phyloP scores from a whole-genome alignment of 2,113 vertebrate species.

The Proteles cristata region DNA sequence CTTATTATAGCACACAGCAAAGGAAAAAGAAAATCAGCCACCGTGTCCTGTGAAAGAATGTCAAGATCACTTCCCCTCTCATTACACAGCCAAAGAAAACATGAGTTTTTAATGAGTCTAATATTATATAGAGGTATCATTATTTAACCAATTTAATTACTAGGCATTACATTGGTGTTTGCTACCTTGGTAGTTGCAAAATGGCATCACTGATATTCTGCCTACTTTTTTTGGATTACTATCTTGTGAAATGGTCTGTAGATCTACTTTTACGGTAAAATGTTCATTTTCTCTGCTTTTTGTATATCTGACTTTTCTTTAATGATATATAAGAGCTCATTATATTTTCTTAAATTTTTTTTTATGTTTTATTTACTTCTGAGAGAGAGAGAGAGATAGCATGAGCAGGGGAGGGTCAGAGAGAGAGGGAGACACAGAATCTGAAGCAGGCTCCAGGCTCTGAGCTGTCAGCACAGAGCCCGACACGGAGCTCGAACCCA shows the following conservation, averaged over 20 bases:
- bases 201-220: neutral
- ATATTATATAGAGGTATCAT: neutral
- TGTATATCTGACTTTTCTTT: neutral
- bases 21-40: neutral
- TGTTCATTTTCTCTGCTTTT: neutral
- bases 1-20: neutral
- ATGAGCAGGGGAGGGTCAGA: too few relatives aligned
- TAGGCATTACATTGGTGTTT: neutral
- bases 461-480: too few relatives aligned
- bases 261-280: neutral
- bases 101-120: neutral
- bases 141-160: neutral
- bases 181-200: neutral
- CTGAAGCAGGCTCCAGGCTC: too few relatives aligned
- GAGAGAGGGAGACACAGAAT: too few relatives aligned
- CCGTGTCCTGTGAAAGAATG: neutral
- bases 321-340: neutral
- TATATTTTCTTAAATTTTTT: too few relatives aligned
- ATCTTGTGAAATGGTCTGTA: constrained; percentile 1
- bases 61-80: neutral
- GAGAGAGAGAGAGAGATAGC: too few relatives aligned
- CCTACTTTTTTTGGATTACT: neutral
- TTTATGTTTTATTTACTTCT: too few relatives aligned
- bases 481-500: too few relatives aligned
- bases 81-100: neutral